Base-by-base conservation (phyloP, 2,113 vertebrate genomes). In the Nothobranchius furzeri region DNA sequence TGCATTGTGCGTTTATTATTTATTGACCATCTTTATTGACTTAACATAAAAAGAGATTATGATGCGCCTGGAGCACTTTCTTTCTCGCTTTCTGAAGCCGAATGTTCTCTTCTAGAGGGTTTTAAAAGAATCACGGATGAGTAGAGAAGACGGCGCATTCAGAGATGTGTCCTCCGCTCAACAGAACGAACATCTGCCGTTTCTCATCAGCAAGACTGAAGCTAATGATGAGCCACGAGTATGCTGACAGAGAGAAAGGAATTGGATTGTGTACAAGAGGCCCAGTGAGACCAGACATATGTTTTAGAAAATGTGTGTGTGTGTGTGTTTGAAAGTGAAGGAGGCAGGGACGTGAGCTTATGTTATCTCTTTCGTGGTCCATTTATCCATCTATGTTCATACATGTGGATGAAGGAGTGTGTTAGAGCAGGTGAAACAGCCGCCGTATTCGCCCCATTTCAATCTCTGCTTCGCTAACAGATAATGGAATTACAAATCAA, bases 141-240 rank as follows among this genome's bases (percentile, higher is more conserved):
- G 60, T 60, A 80, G 72, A 81, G 80, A 78, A 78, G 79, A 82
- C 40, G 36, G 70, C 64, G 60, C 73, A 45, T 76, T 83, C 62
- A 73, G 76, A 81, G 78, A 83, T 60, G 67, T 66, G 69, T 83
- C 73, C 82, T 68, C 75, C 52, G 65, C 78, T 73, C 79, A 82
- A 88, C 84, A 86, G 87, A 86, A 88, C 65, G 78, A 89, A 90
- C 90, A 93, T 91, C 92, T 92, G 91, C 88, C 85, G 78, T 84
- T 82, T 88, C 86, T 89, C 86, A 91, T 92, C 87, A 90, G 76
- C 57, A 51, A 80, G 88, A 88, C 85, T 88, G 84, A 81, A 88
- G 88, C 84, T 92, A 91, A 92, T 89, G 83, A 91, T 75, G 66
- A 81, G 81, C 85, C 67, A 81, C 49, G 64, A 88, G 86, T 86